These are phyloP conservation scores for Steromphala cineraria DNA, from an alignment of 2,888 invertebrate genomes.

Conservation along the genomic window DNA sequence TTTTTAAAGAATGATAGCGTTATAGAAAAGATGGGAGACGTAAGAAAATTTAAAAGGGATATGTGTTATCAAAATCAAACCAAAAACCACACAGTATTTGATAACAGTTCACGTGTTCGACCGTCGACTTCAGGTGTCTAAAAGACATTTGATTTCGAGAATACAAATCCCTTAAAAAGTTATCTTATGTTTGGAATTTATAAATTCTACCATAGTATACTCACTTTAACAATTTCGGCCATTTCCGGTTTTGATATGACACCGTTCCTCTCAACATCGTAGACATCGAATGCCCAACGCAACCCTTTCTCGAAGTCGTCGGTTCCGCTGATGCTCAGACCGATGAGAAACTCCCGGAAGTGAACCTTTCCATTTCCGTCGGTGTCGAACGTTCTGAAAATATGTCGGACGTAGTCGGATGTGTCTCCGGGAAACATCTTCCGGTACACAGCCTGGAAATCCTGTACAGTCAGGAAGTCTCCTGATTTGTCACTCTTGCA, in stretches of 20 bases:
- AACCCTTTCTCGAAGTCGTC: constrained; percentile 15
- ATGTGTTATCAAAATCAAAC: too few relatives aligned
- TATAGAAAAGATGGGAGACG: too few relatives aligned
- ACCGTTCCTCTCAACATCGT: constrained; percentile 18
- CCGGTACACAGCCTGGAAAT: constrained; percentile 20
- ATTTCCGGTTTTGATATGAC: constrained; percentile 14
- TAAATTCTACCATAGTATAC: neutral
- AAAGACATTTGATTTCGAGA: too few relatives aligned
- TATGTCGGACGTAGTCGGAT: constrained; percentile 22
- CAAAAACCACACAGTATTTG: too few relatives aligned
- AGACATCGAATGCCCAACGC: constrained; percentile 26
- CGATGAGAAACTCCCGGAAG: constrained; percentile 29
- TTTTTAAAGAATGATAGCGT: too few relatives aligned
- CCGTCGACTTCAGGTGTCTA: too few relatives aligned
- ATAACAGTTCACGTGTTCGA: too few relatives aligned
- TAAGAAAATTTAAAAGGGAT: too few relatives aligned
- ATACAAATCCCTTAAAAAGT: too few relatives aligned
- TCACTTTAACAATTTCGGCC: constrained; percentile 21
- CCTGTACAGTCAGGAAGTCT: constrained; percentile 12
- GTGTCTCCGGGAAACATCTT: constrained; percentile 21
- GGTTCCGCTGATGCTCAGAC: constrained; percentile 24
- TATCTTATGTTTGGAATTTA: too few relatives aligned
- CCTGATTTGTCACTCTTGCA: neutral
- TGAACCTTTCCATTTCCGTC: neutral
- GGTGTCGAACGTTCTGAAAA: constrained; percentile 27